Conservation (phyloP, 2,888 invertebrate species). For the Papilio elwesi region DNA sequence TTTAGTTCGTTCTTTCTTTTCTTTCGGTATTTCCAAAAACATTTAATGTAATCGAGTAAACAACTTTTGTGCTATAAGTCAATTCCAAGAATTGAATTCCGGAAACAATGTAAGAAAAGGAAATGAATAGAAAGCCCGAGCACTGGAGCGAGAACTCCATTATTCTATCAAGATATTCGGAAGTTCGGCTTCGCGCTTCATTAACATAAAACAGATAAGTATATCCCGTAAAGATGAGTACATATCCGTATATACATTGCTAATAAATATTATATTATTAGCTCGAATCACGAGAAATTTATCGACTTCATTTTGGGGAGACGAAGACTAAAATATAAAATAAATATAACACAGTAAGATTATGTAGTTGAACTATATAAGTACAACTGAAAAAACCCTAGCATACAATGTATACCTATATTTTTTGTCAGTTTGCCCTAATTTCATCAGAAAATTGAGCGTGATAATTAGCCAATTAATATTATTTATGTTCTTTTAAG, state of each 20-base stretch:
- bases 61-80: conserved; percentile 17
- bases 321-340: neutral
- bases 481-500: too few species aligned
- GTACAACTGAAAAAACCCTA: too few species aligned
- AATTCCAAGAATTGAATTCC: conserved; percentile 15
- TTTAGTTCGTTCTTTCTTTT: too few species aligned
- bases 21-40: neutral
- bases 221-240: conserved; percentile 13
- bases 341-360: neutral
- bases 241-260: neutral
- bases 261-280: neutral
- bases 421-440: too few species aligned
- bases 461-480: too few species aligned
- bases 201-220: conserved; percentile 37
- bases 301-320: neutral
- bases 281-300: neutral
- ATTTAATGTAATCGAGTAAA: conserved; percentile 5
- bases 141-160: conserved; percentile 30
- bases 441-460: too few species aligned
- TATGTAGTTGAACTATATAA: too few species aligned
- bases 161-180: conserved; percentile 31
- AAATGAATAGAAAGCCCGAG: conserved; percentile 20
- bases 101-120: conserved; percentile 30
- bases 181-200: conserved; percentile 32
- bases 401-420: too few species aligned